Base-by-base conservation (phyloP, 2,888 invertebrate genomes). In the Anagyrus pseudococci region DNA sequence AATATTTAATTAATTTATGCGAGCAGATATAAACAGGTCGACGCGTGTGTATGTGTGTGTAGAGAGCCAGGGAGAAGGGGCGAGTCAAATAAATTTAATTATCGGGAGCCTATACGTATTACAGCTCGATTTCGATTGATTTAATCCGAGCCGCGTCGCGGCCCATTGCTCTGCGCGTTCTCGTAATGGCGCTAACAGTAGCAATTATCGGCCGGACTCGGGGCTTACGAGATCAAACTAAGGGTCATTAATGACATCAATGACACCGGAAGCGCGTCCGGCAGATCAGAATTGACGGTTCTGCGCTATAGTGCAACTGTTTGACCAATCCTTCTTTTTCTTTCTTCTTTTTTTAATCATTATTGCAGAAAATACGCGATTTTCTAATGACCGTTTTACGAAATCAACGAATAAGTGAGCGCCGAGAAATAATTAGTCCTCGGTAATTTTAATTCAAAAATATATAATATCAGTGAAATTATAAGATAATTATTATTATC, bases 191-290 rank as follows among this genome's bases (percentile, higher is more conserved):
- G 26, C 53, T 59, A 59, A 50, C 55, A 50, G 54, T 46, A 29
- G 55, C 58, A 63, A 63, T 63, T 63, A 63, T 55, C 58, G 58
- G 48, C 29, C 6, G 33, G 58, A 44, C 33, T 20, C 43, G 29
- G 20, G 46, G 63, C 50, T 63, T 50, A 58, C 19, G 62, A 62
- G 62, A 62, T 62, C 62, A 48, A 62, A 56, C 58, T 58, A 62
- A 62, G 62, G 58, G 63, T 59, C 63, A 55, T 63, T 63, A 63
- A 59, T 55, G 55, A 55, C 55, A 29, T 41, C 55, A 37, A 54
- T 55, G 58, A 50, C 49, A 58, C 54, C 53, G 49, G 19, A 44
- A 54, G 62, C 53, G 49, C 43, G 54, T 52, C 52, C 26, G 22
- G 22, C 33, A 44, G 52, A 63, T 58, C 54, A 40, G 49, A 63